Evolutionary conservation across 2,888 invertebrate species (phyloP).

Genomic region (Eupithecia abbreviata): DNA sequence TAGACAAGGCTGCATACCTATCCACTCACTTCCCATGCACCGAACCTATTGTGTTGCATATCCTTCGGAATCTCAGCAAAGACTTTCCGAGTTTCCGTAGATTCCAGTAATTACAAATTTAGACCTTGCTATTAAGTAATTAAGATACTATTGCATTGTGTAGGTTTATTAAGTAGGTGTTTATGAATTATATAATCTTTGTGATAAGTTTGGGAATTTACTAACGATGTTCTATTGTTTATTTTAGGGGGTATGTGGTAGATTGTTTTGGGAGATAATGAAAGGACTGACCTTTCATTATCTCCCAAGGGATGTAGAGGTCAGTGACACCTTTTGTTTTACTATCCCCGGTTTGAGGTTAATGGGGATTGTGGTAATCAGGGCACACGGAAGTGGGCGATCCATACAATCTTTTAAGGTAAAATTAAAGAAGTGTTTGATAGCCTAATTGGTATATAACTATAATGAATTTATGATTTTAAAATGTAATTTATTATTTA

Average conservation of each 20-base stretch:
- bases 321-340: background rate
- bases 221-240: constrained; percentile 32
- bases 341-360: background rate
- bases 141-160: constrained; percentile 19
- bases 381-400: too few species aligned
- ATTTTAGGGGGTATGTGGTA: constrained; percentile 24
- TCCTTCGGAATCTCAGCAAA: constrained; percentile 5
- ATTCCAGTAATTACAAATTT: constrained; percentile 28
- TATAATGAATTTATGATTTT: too few species aligned
- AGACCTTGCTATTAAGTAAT: constrained; percentile 25
- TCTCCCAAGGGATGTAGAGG: background rate
- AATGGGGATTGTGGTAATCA: background rate
- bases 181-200: constrained; percentile 40
- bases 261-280: constrained; percentile 14
- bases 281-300: too few species aligned
- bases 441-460: too few species aligned
- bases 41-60: constrained; percentile 38
- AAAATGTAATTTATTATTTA: too few species aligned
- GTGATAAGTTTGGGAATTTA: constrained; percentile 33
- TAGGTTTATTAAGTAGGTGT: constrained; percentile 26
- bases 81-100: constrained; percentile 8
- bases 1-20: constrained; percentile 48
- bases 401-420: too few species aligned
- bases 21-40: constrained; percentile 52
- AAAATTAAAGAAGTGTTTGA: too few species aligned